A percentile compares a stretch with the other conserved stretches of the same genome.
Conservation (phyloP, 1,140 invertebrate genomes). For the Macrotrachela quadricornifera region DNA sequence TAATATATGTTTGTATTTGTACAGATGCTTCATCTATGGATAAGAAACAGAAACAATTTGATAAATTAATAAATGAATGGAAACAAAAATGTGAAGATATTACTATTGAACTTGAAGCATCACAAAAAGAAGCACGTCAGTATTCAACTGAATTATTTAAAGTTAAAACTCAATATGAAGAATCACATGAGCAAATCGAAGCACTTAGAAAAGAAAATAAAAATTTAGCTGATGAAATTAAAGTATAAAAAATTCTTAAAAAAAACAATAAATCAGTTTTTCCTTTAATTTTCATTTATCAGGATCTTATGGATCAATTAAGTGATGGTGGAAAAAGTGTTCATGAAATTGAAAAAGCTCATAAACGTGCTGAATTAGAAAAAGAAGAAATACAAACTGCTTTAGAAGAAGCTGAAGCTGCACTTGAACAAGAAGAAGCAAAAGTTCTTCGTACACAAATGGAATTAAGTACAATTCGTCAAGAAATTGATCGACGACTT, state of each 20-base stretch:
- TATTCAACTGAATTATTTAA: constrained; percentile 97
- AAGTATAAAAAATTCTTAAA: not conserved
- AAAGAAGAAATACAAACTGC: constrained; percentile 97
- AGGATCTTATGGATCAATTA: constrained; percentile 86
- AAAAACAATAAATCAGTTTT: too few species aligned
- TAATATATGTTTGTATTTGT: too few species aligned
- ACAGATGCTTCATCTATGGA: constrained; percentile 69
- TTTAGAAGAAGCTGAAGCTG: constrained; percentile 91
- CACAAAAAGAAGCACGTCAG: constrained; percentile 95
- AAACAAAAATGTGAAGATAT: constrained; percentile 95
- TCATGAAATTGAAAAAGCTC: constrained; percentile 91
- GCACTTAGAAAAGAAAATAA: constrained; percentile 95
- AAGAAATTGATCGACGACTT: constrained; percentile 91
- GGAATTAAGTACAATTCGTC: constrained; percentile 83
- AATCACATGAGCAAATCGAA: constrained; percentile 81
- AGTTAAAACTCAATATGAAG: constrained; percentile 88
- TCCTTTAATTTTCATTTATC: too few species aligned
- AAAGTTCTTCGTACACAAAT: constrained; percentile 70
- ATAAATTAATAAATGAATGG: constrained; percentile 98
- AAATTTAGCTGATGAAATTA: constrained; percentile 55
- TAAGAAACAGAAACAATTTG: constrained; percentile 98
- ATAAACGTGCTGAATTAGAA: constrained; percentile 89
- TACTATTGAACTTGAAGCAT: constrained; percentile 81
- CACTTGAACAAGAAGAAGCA: constrained; percentile 60
- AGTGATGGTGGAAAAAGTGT: constrained; percentile 73